Evolutionary conservation across 2,113 vertebrate genomes (phyloP), one percentile per base, ranked within the genome.

Genomic region (Thryonomys swinderianus): DNA sequence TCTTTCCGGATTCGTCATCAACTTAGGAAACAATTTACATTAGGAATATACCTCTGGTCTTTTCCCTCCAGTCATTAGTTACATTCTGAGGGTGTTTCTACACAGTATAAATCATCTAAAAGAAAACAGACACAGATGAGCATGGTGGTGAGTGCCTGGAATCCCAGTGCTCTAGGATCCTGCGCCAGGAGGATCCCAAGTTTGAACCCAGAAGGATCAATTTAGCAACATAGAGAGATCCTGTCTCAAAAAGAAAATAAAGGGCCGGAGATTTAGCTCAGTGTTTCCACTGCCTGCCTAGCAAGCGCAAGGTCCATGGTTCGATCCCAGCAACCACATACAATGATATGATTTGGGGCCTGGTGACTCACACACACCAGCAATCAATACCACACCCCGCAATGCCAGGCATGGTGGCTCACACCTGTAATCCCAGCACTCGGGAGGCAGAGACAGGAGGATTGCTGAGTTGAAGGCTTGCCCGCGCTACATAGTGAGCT

Each of bases 1-100:
- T 30, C n/a, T 85, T 69, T 16, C n/a, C 34, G 34, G 53, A 80
- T 69, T 74, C 45, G 76, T 37, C 34, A 25, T 89, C 53, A 85
- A 11, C 23, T 16, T n/a, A 51, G 66, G 37, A 87, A 87, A 27
- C 6, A 1, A 30, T 78, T 83, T 76, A 16, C 25, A 4, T 87
- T 83, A 53, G 25, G 8, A 93, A 85, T 66, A 87, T 4, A 42
- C 30, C 6, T 45, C 17, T 84, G 32, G 4, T 66, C 16, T 88
- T 66, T 84, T 80, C 42, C 57, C 7, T 32, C 12, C n/a, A n/a
- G n/a, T 59, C 69, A 48, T 2, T 20, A 48, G 9, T 79, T 64
- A 88, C 61, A 92, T 51, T 79, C 45, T 91, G 37, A 71, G 48
- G 66, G 90, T 59, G 20, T 86, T 57, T 88, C 87, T 67, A 64